Evolutionary conservation across 1,140 invertebrate genomes (phyloP).

Genomic region (Planococcus citri): DNA sequence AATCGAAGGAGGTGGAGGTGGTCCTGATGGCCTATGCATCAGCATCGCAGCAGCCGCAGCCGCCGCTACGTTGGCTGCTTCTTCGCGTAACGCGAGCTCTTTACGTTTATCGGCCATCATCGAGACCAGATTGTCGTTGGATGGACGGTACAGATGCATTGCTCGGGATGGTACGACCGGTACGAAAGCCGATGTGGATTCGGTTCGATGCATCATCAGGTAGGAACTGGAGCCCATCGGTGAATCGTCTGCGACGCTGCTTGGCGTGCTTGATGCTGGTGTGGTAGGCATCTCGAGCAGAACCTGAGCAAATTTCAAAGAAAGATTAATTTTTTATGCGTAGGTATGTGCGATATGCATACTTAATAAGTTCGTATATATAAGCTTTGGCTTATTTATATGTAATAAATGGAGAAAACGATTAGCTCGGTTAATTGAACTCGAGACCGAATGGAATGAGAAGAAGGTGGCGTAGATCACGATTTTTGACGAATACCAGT

Average conservation of each 20-base stretch:
- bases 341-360: no score
- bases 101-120: conserved; percentile 24
- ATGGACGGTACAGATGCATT: conserved; percentile 17
- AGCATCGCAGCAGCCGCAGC: conserved; percentile 15
- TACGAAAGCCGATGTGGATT: conserved; percentile 22
- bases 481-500: no score
- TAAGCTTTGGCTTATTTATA: no score
- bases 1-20: conserved; percentile 13
- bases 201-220: background rate
- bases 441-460: no score
- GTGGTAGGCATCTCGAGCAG: background rate
- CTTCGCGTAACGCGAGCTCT: conserved; percentile 20
- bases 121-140: conserved; percentile 4
- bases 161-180: conserved; percentile 24
- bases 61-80: background rate
- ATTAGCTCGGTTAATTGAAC: no score
- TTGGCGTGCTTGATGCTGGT: background rate
- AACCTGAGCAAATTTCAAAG: no score
- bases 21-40: background rate
- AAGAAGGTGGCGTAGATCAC: no score
- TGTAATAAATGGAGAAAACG: no score
- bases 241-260: background rate
- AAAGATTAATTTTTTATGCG: no score
- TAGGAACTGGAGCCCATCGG: background rate
- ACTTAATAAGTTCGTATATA: no score